A percentile compares a stretch with the other conserved stretches of the same genome.
Evolutionary conservation across 2,888 invertebrate species (phyloP).

Genomic region (Aplocera efformata): DNA sequence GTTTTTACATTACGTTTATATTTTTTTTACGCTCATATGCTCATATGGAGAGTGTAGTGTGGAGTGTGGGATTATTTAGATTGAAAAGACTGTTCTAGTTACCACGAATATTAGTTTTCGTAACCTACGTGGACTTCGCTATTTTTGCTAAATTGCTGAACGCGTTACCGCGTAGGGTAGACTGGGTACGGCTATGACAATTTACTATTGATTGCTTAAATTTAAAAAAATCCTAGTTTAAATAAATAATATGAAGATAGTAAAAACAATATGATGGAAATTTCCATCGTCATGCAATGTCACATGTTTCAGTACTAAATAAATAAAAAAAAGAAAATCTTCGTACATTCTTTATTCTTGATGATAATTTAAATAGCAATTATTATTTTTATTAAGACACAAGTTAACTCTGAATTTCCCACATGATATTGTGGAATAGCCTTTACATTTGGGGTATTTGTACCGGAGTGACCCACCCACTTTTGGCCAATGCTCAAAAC

Average conservation of each 20-base stretch:
- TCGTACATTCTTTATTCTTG: constrained; percentile 1
- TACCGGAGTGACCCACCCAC: neutral
- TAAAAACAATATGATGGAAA: constrained; percentile 1
- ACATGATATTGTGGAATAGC: neutral
- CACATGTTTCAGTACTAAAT: constrained; percentile 1
- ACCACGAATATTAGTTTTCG: too few species aligned
- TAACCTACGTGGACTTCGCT: too few species aligned
- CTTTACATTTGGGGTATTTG: neutral
- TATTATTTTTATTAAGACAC: constrained; percentile 1
- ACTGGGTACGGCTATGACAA: too few species aligned
- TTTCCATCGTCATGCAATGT: neutral
- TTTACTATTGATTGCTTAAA: too few species aligned
- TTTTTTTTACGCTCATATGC: too few species aligned
- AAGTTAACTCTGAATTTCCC: neutral
- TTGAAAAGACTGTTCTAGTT: too few species aligned
- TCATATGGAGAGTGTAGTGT: too few species aligned
- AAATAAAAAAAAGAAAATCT: neutral
- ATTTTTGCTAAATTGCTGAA: too few species aligned
- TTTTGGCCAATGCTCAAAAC: neutral
- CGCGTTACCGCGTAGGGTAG: too few species aligned
- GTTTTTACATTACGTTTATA: too few species aligned
- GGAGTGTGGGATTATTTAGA: too few species aligned
- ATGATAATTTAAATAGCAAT: constrained; percentile 1
- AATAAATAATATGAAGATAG: neutral
- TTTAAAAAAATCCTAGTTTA: neutral